These are phyloP conservation scores for Sinelater perroti DNA, from an alignment of 2,888 invertebrate species.

Conservation along the genomic window DNA sequence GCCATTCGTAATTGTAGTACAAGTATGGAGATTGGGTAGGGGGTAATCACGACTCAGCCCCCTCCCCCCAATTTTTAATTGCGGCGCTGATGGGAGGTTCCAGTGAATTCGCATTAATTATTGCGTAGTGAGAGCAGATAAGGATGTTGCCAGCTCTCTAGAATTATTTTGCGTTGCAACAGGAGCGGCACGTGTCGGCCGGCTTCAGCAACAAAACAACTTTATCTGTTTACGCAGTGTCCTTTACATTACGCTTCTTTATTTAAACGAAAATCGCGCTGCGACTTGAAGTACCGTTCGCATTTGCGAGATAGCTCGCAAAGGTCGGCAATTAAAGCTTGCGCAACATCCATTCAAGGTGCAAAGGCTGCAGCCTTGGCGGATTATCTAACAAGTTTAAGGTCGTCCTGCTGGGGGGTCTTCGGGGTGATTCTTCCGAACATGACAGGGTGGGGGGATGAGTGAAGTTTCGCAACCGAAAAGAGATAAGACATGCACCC, in stretches of 20 bases:
- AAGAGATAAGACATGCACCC: slow-evolving; percentile 2
- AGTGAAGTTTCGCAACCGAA: background rate
- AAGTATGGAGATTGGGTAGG: too few species aligned
- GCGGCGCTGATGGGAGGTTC: too few species aligned
- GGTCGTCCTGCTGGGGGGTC: too few species aligned
- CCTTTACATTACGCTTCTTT: background rate
- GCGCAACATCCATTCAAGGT: background rate
- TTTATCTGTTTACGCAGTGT: slow-evolving; percentile 3
- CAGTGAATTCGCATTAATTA: too few species aligned
- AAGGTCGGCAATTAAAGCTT: too few species aligned
- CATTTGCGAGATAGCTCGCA: too few species aligned
- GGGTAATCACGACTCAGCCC: too few species aligned
- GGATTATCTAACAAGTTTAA: slow-evolving; percentile 10
- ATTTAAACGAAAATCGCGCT: background rate
- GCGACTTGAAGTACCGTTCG: background rate
- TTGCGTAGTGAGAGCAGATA: too few species aligned
- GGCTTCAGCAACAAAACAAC: slow-evolving; percentile 12
- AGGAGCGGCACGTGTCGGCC: background rate
- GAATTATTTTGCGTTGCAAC: background rate
- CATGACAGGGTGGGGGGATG: background rate
- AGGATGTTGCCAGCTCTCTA: too few species aligned
- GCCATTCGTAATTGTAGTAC: too few species aligned
- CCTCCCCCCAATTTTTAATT: too few species aligned
- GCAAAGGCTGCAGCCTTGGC: background rate
- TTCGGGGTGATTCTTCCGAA: too few species aligned